phyloP scores from a whole-genome alignment of 1,140 invertebrate genomes.

The Monomorium pharaonis region DNA sequence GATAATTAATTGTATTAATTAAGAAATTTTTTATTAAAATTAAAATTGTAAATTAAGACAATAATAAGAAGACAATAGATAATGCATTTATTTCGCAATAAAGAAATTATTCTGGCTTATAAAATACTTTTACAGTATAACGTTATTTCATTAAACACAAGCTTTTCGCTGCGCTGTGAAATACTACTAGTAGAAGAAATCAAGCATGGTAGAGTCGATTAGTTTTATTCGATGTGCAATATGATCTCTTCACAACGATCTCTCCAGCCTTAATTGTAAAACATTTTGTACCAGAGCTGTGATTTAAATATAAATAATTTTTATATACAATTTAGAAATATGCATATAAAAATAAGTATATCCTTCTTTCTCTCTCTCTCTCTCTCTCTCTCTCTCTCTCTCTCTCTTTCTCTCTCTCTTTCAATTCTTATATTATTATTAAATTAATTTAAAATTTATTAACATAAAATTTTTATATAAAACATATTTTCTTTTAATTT shows the following conservation, averaged over 20 bases:
- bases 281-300: neutral
- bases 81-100: neutral
- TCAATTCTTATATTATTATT: neutral
- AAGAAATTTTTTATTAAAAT: neutral
- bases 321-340: neutral
- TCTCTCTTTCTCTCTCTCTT: too few species aligned
- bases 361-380: too few species aligned
- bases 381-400: too few species aligned
- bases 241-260: neutral
- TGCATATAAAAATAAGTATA: too few species aligned
- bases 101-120: neutral
- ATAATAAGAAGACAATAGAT: too few species aligned
- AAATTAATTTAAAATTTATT: neutral
- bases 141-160: slow-evolving; percentile 18
- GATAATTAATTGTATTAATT: neutral
- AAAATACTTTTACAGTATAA: neutral
- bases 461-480: too few species aligned
- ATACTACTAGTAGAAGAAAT: neutral
- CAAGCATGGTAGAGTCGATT: neutral
- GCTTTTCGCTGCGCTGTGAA: neutral
- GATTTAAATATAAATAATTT: neutral
- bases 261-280: neutral
- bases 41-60: too few species aligned
- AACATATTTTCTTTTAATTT: too few species aligned
- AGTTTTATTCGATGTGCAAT: neutral